phyloP scores from a whole-genome alignment of 2,113 vertebrate species.

The Ophthalmolycus amberensis region DNA sequence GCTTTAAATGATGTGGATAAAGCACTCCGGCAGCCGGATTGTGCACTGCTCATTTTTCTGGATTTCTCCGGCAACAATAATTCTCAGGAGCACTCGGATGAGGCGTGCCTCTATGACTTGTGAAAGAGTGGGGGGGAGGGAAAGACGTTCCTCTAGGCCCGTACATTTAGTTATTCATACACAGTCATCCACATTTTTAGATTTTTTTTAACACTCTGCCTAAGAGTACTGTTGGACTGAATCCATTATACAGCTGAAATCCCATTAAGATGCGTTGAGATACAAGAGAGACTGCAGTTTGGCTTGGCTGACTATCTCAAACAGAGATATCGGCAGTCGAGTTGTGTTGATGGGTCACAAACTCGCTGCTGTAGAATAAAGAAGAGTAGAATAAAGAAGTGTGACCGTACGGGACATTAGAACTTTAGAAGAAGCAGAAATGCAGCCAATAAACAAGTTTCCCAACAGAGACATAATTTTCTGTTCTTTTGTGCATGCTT shows the following conservation, averaged over 20 bases:
- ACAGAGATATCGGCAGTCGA: constrained; percentile 50
- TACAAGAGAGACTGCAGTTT: constrained; percentile 65
- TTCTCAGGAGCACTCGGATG: constrained; percentile 28
- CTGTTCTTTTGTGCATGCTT: background rate
- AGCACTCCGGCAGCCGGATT: background rate
- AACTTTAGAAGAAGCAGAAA: background rate
- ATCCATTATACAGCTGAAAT: constrained; percentile 70
- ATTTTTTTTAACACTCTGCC: constrained; percentile 33
- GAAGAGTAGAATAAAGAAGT: constrained; percentile 3
- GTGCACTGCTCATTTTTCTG: constrained; percentile 17
- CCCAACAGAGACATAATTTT: background rate
- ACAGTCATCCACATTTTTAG: constrained; percentile 31
- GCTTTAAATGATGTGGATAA: constrained; percentile 5
- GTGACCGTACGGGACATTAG: constrained; percentile 14
- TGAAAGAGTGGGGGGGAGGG: background rate
- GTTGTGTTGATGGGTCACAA: constrained; percentile 56
- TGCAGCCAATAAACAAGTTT: background rate
- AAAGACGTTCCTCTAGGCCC: constrained; percentile 19
- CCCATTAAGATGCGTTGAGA: constrained; percentile 72
- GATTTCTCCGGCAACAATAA: constrained; percentile 19
- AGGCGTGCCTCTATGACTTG: constrained; percentile 17
- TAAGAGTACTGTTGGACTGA: constrained; percentile 51
- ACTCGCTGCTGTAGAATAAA: constrained; percentile 45
- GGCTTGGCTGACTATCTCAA: constrained; percentile 57
- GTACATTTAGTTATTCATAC: constrained; percentile 65